These are phyloP conservation scores for Calliphora vicina DNA, from an alignment of 1,140 invertebrate genomes.

Conservation along the genomic window DNA sequence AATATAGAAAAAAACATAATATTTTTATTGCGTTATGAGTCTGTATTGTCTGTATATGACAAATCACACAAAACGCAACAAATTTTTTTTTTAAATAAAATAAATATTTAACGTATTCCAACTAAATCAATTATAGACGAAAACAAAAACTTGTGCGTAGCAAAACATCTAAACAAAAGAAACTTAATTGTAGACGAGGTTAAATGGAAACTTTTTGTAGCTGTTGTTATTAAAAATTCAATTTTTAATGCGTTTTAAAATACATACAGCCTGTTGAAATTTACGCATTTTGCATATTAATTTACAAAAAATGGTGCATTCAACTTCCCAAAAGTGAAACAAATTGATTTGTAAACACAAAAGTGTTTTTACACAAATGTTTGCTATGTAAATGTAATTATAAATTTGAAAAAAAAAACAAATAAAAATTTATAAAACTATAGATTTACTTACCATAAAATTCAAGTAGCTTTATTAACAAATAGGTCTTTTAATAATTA, in stretches of 20 bases:
- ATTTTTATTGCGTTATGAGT: neutral
- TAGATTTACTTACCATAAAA: too few relatives aligned
- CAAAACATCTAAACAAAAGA: too few relatives aligned
- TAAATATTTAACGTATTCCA: too few relatives aligned
- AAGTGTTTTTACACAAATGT: neutral
- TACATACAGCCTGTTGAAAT: neutral
- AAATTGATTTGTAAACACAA: neutral
- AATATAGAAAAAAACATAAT: neutral
- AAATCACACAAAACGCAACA: neutral
- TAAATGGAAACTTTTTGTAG: neutral
- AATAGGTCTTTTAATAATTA: too few relatives aligned
- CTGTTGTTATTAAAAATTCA: neutral
- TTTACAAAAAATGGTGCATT: neutral
- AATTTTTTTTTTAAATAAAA: too few relatives aligned
- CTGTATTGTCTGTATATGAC: neutral
- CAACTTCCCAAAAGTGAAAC: neutral
- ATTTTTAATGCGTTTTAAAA: neutral
- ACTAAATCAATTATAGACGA: too few relatives aligned
- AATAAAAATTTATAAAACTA: neutral
- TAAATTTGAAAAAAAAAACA: neutral
- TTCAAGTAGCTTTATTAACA: too few relatives aligned
- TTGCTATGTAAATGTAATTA: neutral
- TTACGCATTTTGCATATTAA: conserved; percentile 15
- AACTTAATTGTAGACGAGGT: neutral
- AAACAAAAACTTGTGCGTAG: too few relatives aligned